Conservation (phyloP, 2,888 invertebrate species). For the Junonia oenone region DNA sequence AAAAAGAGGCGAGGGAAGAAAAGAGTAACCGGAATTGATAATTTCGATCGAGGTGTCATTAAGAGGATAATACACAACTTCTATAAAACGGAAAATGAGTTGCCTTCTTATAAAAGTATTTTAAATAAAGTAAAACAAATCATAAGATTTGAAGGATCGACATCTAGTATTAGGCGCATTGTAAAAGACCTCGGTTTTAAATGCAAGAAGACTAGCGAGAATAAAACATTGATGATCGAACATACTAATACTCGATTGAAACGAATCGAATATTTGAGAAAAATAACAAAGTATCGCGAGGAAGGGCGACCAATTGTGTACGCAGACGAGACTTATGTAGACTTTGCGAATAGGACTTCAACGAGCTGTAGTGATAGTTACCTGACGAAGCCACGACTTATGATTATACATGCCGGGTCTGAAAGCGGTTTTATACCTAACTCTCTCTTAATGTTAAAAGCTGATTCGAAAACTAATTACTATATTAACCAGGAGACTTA, state of each 20-base stretch:
- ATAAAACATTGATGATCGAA: slow-evolving; percentile 1
- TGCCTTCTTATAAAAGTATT: background rate
- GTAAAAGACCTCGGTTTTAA: slow-evolving; percentile 1
- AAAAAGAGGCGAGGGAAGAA: background rate
- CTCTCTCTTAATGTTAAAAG: slow-evolving; percentile 22
- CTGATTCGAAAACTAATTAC: slow-evolving; percentile 27
- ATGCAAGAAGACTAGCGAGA: background rate
- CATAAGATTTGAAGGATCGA: background rate
- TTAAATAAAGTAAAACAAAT: background rate
- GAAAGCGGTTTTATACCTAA: slow-evolving; percentile 25
- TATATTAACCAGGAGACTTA: slow-evolving; percentile 36
- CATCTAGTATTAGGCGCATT: background rate
- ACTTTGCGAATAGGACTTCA: background rate
- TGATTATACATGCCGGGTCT: slow-evolving; percentile 30
- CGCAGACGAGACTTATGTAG: background rate
- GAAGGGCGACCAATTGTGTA: background rate
- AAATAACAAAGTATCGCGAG: background rate
- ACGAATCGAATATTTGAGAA: background rate
- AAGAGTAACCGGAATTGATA: background rate
- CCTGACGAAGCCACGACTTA: background rate
- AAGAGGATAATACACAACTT: background rate
- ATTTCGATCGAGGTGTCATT: background rate
- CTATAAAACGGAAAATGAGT: background rate
- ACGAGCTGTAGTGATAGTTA: background rate
- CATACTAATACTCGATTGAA: background rate